Evolutionary conservation across 2,113 vertebrate genomes (phyloP), one percentile per base, ranked within the genome.

Genomic region (Cettia cetti): DNA sequence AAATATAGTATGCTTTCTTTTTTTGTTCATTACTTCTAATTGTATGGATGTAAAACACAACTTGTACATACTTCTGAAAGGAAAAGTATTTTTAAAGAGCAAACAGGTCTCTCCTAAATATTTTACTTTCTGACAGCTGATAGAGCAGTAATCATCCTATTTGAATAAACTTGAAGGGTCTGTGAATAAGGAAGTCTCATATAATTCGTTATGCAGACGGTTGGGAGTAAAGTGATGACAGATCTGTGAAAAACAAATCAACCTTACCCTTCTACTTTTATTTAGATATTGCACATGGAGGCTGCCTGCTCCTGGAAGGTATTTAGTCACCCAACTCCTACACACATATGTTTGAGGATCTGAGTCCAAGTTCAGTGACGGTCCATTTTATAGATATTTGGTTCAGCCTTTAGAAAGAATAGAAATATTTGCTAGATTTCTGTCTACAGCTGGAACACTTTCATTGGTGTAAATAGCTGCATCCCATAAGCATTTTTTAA

Each of bases 181-280:
- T 96, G 68, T 78, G 85, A 86, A 94, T 93, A 90, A 90, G 64
- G 52, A 81, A 89, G 37, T 78, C 88, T 92, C 20, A 39, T 94
- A 28, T 30, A 93, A n/a, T 92, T 92, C 1, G 1, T 93, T 94
- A 89, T 77, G 72, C 88, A 94, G 76, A 56, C 17, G 0, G 44
- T 14, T 96, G 85, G 76, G 92, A 96, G 76, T 81, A 90, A 83
- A 81, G 86, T 56, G 94, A 92, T 96, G 95, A 92, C 82, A 94
- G 90, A 86, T 80, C 82, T 52, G 64, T 75, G 79, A 96, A 90
- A 89, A 95, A 92, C 44, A 91, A 86, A 88, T 94, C 79, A 93
- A 89, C 85, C 60, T 93, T 94, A 64, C 56, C 56, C 31, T 94
- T 86, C 87, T 86, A 85, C 54, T 91, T 90, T 44, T 86, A 86